Conservation (phyloP, 2,113 vertebrate genomes). For the Ailurus styani region DNA sequence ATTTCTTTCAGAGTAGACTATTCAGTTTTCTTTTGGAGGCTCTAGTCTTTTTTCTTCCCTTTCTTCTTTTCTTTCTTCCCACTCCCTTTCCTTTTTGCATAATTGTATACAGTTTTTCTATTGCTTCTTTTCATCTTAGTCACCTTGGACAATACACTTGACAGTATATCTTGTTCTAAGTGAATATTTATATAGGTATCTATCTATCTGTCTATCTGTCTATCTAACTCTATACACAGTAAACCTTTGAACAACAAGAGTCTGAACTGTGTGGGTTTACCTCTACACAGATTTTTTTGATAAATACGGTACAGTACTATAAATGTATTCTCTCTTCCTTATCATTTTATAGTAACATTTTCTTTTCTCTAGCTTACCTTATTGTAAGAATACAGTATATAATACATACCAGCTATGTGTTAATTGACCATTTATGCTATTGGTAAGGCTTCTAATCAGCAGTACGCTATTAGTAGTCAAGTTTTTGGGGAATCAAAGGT, state of each 20-base stretch:
- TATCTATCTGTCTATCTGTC: neutral
- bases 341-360: neutral
- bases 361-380: neutral
- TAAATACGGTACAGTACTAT: neutral
- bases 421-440: neutral
- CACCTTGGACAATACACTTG: neutral
- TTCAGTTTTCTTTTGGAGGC: neutral
- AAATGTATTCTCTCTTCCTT: neutral
- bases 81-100: neutral
- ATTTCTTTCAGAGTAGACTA: neutral
- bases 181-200: neutral
- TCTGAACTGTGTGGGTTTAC: neutral
- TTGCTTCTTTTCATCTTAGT: neutral
- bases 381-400: neutral
- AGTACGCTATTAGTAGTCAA: neutral
- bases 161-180: neutral
- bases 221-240: neutral
- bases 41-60: neutral
- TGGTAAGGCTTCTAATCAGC: neutral
- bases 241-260: neutral
- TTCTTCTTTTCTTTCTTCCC: neutral
- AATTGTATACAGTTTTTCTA: neutral
- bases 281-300: neutral
- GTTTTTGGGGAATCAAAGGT: neutral
- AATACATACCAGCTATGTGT: neutral